phyloP scores from a whole-genome alignment of 2,888 invertebrate genomes.

The Plagiodera versicolora region DNA sequence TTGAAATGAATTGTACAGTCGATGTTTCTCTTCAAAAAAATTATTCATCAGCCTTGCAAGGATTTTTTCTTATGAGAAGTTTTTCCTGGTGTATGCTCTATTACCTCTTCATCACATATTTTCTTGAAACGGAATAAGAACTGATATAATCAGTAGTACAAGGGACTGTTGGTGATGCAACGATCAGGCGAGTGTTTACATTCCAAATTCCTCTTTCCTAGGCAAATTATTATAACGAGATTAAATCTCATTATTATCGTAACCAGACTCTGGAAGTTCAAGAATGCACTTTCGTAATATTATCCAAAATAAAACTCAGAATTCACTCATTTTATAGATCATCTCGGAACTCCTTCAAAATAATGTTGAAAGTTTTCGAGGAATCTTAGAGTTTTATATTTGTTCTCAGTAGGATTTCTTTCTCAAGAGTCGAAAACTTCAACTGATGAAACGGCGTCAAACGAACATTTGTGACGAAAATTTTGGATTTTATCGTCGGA shows the following conservation, averaged over 20 bases:
- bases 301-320: conserved; percentile 3
- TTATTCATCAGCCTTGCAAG: too few species aligned
- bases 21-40: too few species aligned
- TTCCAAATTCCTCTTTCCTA: neutral
- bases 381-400: conserved; percentile 44
- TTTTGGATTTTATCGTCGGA: too few species aligned
- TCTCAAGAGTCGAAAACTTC: conserved; percentile 35
- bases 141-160: too few species aligned
- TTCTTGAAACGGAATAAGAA: too few species aligned
- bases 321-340: conserved; percentile 2
- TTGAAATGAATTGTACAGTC: too few species aligned
- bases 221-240: neutral
- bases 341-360: conserved; percentile 27
- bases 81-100: too few species aligned
- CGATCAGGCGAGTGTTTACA: too few species aligned
- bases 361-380: conserved; percentile 32
- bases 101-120: too few species aligned
- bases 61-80: too few species aligned
- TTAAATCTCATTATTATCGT: too few species aligned
- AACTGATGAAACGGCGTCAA: conserved; percentile 30
- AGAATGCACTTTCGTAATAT: neutral
- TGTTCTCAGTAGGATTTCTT: conserved; percentile 43
- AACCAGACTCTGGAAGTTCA: neutral
- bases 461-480: conserved; percentile 38
- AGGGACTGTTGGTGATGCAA: too few species aligned